phyloP scores from a whole-genome alignment of 1,140 invertebrate species.

The Meloidogyne exigua region DNA sequence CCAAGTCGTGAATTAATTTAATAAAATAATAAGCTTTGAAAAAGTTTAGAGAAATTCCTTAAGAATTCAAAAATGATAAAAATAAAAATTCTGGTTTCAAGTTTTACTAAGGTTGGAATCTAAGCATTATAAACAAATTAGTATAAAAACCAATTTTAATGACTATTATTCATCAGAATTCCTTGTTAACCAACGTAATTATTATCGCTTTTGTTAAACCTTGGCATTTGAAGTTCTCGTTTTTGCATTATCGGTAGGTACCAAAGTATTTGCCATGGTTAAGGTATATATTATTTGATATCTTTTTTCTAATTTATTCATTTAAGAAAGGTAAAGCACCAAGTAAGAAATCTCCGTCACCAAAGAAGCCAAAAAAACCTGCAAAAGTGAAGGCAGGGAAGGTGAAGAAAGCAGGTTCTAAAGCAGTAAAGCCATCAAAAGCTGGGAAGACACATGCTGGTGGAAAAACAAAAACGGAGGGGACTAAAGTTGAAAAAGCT shows the following conservation, averaged over 20 bases:
- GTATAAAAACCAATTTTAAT: too few relatives aligned
- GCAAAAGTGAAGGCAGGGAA: neutral
- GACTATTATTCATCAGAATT: too few relatives aligned
- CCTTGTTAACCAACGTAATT: too few relatives aligned
- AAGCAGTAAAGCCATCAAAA: neutral
- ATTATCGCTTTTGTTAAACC: too few relatives aligned
- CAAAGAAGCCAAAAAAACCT: constrained; percentile 11
- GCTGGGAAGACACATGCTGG: neutral
- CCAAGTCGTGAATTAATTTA: too few relatives aligned
- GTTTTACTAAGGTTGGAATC: too few relatives aligned
- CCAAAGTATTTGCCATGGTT: neutral
- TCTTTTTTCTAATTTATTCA: neutral
- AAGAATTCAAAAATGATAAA: too few relatives aligned
- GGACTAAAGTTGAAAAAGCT: neutral
- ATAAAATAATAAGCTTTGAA: too few relatives aligned
- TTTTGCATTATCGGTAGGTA: neutral
- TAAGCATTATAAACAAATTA: too few relatives aligned
- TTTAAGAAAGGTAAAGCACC: neutral
- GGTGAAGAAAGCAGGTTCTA: neutral
- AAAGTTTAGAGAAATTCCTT: too few relatives aligned
- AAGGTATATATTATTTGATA: neutral
- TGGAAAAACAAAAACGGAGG: neutral
- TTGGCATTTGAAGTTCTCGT: too few relatives aligned
- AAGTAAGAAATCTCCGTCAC: constrained; percentile 9
- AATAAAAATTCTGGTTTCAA: too few relatives aligned